These are phyloP conservation scores for Camelus bactrianus DNA, from an alignment of 2,113 vertebrate genomes.

Conservation along the genomic window DNA sequence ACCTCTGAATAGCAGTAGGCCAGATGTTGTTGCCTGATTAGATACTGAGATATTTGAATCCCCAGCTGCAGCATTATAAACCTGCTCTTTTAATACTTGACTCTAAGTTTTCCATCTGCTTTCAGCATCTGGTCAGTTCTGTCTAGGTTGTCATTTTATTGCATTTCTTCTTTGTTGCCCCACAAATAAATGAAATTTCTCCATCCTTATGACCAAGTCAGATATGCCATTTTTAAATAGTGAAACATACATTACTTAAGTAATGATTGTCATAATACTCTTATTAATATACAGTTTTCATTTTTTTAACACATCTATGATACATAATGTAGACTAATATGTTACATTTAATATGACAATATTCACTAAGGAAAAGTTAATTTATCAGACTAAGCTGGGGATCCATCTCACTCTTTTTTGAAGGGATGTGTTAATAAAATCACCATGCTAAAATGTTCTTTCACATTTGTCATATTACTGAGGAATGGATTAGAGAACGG, in stretches of 20 bases:
- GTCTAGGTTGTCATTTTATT: slow-evolving; percentile 32
- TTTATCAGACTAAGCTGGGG: background rate
- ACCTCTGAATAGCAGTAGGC: slow-evolving; percentile 44
- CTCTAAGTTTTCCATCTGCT: slow-evolving; percentile 74
- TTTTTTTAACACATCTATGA: background rate
- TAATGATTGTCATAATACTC: background rate
- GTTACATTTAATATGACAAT: background rate
- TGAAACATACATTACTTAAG: background rate
- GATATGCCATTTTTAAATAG: background rate
- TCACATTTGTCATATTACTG: background rate
- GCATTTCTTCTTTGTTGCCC: slow-evolving; percentile 29
- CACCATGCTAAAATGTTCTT: background rate
- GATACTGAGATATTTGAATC: slow-evolving; percentile 71
- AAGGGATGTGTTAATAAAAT: background rate
- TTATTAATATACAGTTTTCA: background rate
- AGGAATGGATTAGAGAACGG: background rate
- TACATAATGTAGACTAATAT: background rate
- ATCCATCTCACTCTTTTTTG: background rate
- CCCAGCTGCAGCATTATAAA: slow-evolving; percentile 60
- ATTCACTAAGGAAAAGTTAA: background rate
- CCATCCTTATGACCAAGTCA: background rate
- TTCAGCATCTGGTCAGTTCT: slow-evolving; percentile 71
- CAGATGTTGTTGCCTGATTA: slow-evolving; percentile 78
- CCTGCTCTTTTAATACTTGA: slow-evolving; percentile 59
- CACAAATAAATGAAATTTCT: background rate